A percentile compares a stretch with the other conserved stretches of the same genome.
These are phyloP conservation scores for Dysdera silvatica DNA, from an alignment of 1,140 invertebrate genomes.

Conservation along the genomic window DNA sequence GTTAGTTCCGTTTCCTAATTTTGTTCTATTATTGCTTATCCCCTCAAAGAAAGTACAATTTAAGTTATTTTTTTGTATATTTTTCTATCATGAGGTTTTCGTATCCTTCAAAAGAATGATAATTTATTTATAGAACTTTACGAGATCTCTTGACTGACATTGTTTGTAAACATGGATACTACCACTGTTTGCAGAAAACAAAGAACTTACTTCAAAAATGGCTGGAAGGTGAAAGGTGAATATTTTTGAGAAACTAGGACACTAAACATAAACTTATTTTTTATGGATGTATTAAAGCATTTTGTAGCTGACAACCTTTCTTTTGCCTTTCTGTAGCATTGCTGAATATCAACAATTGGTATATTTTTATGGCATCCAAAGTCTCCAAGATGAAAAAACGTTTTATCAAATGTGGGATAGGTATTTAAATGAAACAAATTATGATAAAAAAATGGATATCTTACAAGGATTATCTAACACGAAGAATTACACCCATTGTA, in stretches of 20 bases:
- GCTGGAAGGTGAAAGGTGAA: constrained; percentile 39
- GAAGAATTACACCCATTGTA: too few relatives aligned
- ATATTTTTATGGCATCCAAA: constrained; percentile 48
- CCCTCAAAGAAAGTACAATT: too few relatives aligned
- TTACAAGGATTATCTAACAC: constrained; percentile 58
- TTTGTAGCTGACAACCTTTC: not conserved
- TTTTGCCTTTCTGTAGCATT: not conserved
- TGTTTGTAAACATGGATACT: constrained; percentile 40
- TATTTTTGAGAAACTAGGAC: too few relatives aligned
- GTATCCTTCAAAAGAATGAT: too few relatives aligned
- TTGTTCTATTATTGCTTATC: too few relatives aligned
- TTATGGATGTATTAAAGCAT: not conserved
- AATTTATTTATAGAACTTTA: constrained; percentile 32
- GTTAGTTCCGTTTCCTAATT: too few relatives aligned
- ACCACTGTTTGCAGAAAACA: constrained; percentile 39
- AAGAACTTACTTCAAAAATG: constrained; percentile 38
- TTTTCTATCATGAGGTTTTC: too few relatives aligned
- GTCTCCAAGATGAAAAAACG: constrained; percentile 50
- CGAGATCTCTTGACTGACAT: constrained; percentile 38
- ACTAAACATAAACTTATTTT: not conserved
- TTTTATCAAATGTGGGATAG: constrained; percentile 67
- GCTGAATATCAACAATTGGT: constrained; percentile 58
- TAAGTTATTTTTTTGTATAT: too few relatives aligned
- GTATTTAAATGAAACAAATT: constrained; percentile 64
- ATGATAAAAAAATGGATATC: constrained; percentile 64